These are phyloP conservation scores for Nymphalis urticae DNA, from an alignment of 2,888 invertebrate species.

Conservation along the genomic window DNA sequence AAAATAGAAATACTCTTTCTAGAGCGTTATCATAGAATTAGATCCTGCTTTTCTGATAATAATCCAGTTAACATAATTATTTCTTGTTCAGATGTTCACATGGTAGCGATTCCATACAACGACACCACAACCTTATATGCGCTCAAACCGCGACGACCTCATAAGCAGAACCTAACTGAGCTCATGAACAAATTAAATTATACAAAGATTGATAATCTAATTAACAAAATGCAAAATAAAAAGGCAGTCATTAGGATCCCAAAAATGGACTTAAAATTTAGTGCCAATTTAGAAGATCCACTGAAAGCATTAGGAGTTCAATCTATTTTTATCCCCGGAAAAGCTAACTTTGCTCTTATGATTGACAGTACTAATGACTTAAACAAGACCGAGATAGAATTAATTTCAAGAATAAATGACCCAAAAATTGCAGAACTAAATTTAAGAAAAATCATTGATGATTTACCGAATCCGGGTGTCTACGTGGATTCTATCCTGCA, in stretches of 20 bases:
- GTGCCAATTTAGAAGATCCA: slow-evolving; percentile 76
- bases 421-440: slow-evolving; percentile 43
- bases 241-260: slow-evolving; percentile 84
- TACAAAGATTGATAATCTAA: slow-evolving; percentile 73
- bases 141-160: slow-evolving; percentile 79
- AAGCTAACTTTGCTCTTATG: slow-evolving; percentile 86
- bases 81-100: slow-evolving; percentile 76
- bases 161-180: slow-evolving; percentile 65
- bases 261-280: slow-evolving; percentile 86
- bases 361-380: slow-evolving; percentile 53
- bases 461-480: slow-evolving; percentile 81
- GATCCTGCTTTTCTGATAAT: no score
- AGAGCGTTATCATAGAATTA: not conserved
- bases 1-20: not conserved
- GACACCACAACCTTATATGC: slow-evolving; percentile 85
- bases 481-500: slow-evolving; percentile 84
- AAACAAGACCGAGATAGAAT: slow-evolving; percentile 53
- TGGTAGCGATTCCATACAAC: slow-evolving; percentile 87
- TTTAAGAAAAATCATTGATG: slow-evolving; percentile 51
- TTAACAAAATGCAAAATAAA: slow-evolving; percentile 66
- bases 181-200: slow-evolving; percentile 75
- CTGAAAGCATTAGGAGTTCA: slow-evolving; percentile 82
- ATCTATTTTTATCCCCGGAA: slow-evolving; percentile 82
- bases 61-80: not conserved
- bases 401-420: slow-evolving; percentile 50